Conservation (phyloP, 2,797 vertebrate genomes). For the Coracias cyanogaster region DNA sequence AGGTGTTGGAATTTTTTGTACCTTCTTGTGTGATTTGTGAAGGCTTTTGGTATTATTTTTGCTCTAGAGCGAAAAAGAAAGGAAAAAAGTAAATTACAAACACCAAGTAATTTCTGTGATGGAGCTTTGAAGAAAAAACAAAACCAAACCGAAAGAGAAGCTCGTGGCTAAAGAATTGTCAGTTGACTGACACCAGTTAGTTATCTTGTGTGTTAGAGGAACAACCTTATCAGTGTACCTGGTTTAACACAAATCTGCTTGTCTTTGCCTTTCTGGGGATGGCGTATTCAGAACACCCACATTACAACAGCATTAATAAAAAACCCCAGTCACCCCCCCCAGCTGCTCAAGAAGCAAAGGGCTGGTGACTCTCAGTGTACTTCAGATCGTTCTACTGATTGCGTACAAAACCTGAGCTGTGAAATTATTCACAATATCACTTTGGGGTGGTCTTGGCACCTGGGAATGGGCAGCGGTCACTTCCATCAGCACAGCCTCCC, state of each 20-base stretch:
- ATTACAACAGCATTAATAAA: background rate
- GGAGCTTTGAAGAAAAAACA: background rate
- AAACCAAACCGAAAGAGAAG: background rate
- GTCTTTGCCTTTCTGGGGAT: background rate
- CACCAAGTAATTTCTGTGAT: background rate
- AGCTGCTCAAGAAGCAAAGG: background rate
- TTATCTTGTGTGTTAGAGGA: background rate
- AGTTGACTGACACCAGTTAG: background rate
- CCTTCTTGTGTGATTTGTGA: background rate
- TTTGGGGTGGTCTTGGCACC: background rate
- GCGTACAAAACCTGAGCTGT: background rate
- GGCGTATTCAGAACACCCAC: background rate
- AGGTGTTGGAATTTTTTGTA: background rate
- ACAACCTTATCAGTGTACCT: background rate
- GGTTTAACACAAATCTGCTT: background rate
- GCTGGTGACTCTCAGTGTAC: background rate
- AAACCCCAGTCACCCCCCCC: fast-evolving
- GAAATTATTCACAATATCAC: background rate
- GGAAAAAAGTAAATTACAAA: background rate
- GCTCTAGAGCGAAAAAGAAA: background rate
- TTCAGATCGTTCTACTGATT: background rate
- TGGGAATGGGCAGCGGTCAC: background rate
- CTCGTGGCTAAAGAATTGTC: background rate
- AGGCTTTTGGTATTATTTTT: background rate
- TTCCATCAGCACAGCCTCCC: background rate